These are phyloP conservation scores for Acanthopleura granulata DNA, from an alignment of 2,888 invertebrate species.

Conservation along the genomic window DNA sequence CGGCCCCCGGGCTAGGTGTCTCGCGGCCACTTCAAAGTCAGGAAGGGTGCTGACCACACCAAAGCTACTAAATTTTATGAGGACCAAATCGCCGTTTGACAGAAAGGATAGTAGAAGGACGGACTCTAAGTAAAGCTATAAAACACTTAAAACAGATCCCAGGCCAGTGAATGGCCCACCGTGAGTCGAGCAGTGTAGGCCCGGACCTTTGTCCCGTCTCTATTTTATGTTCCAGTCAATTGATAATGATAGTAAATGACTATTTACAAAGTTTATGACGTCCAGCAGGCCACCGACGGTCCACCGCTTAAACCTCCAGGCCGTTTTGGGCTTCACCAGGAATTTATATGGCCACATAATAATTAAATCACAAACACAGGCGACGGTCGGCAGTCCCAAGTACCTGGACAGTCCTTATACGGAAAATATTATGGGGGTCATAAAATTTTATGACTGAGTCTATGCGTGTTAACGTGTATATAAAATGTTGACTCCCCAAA, in stretches of 20 bases:
- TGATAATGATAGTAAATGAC: conserved; percentile 16
- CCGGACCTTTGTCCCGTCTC: background rate
- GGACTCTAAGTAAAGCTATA: conserved; percentile 12
- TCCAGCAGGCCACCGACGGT: background rate
- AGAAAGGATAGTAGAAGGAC: conserved; percentile 2
- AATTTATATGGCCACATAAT: conserved; percentile 15
- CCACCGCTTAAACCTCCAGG: background rate
- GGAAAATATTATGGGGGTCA: conserved; percentile 17
- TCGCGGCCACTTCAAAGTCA: background rate
- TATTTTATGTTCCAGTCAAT: conserved; percentile 15
- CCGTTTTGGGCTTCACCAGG: background rate
- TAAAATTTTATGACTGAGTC: conserved; percentile 14
- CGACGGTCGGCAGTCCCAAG: background rate
- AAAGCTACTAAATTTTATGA: conserved; percentile 13
- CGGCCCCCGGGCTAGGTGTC: background rate
- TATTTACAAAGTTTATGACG: conserved; percentile 18
- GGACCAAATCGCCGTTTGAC: conserved; percentile 3
- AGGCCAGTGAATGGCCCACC: background rate
- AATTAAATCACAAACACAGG: conserved; percentile 14
- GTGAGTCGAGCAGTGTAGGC: background rate
- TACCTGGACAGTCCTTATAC: background rate
- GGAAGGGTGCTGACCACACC: conserved; percentile 4
- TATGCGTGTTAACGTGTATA: conserved; percentile 10
- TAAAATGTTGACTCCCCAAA: conserved; percentile 3
- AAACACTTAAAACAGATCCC: conserved; percentile 1